Percentiles rank a stretch among this genome's conserved stretches.
Evolutionary conservation across 2,888 invertebrate genomes (phyloP).

Genomic region (Hemicrepidius hirtus): DNA sequence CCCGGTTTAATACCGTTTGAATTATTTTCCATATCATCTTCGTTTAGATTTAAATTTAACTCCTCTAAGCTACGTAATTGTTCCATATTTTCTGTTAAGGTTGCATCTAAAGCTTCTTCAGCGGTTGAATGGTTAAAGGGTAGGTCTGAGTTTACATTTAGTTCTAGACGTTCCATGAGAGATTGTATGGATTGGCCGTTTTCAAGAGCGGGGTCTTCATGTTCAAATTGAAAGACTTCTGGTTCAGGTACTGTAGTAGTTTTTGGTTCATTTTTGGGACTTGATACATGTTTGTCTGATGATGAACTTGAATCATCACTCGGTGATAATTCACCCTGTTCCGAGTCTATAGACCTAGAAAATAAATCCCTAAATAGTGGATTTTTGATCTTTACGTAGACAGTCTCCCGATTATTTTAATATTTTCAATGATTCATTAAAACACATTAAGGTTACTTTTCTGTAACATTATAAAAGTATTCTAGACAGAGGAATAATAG

Average conservation of each 20-base stretch:
- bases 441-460: no score
- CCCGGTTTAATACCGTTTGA: conserved; percentile 20
- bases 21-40: conserved; percentile 67
- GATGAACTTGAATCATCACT: conserved; percentile 75
- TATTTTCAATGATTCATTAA: no score
- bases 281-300: conserved; percentile 69
- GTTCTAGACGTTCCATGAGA: conserved; percentile 68
- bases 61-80: conserved; percentile 69
- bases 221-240: conserved; percentile 85
- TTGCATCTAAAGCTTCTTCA: conserved; percentile 74
- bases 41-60: conserved; percentile 72
- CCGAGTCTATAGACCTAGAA: conserved; percentile 57
- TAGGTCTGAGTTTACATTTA: conserved; percentile 71
- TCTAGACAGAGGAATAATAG: no score
- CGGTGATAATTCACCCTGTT: conserved; percentile 70
- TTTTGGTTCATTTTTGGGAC: conserved; percentile 56
- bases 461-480: no score
- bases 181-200: conserved; percentile 65
- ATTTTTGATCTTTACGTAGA: no score
- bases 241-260: conserved; percentile 70
- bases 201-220: conserved; percentile 72
- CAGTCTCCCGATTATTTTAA: no score
- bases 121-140: conserved; percentile 72
- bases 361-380: background rate
- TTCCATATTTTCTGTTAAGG: conserved; percentile 66